Conservation (phyloP, 1,140 invertebrate species). For the Pteromalus puparum region DNA sequence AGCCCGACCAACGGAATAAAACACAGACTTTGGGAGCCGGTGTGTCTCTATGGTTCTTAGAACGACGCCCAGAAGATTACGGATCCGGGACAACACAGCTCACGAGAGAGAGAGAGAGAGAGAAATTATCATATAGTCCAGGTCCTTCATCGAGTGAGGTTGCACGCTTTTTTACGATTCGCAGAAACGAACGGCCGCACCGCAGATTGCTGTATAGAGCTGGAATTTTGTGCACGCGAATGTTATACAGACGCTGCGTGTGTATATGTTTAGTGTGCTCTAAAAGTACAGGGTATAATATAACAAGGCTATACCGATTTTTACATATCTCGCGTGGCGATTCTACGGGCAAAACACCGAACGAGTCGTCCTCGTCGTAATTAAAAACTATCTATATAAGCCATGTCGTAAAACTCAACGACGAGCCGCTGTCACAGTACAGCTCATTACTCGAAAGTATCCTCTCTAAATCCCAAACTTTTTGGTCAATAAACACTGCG, state of each 20-base stretch:
- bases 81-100: background rate
- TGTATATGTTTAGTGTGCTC: background rate
- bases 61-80: conserved; percentile 21
- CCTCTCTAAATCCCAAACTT: background rate
- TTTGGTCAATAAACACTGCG: background rate
- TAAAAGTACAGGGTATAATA: background rate
- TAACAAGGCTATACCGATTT: too few species aligned
- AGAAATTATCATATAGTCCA: conserved; percentile 33
- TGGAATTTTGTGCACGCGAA: conserved; percentile 31
- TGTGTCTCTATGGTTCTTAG: background rate
- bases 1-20: conserved; percentile 8
- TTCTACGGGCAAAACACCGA: background rate
- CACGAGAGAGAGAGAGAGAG: too few species aligned
- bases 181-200: conserved; percentile 25
- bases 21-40: too few species aligned
- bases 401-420: background rate
- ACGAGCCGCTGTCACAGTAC: too few species aligned
- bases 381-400: background rate
- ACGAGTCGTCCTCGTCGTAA: background rate
- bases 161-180: conserved; percentile 31
- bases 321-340: background rate
- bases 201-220: conserved; percentile 10
- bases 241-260: background rate
- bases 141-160: conserved; percentile 17
- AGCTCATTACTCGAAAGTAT: background rate